Evolutionary conservation across 2,113 vertebrate genomes (phyloP).

Genomic region (Perca fluviatilis): DNA sequence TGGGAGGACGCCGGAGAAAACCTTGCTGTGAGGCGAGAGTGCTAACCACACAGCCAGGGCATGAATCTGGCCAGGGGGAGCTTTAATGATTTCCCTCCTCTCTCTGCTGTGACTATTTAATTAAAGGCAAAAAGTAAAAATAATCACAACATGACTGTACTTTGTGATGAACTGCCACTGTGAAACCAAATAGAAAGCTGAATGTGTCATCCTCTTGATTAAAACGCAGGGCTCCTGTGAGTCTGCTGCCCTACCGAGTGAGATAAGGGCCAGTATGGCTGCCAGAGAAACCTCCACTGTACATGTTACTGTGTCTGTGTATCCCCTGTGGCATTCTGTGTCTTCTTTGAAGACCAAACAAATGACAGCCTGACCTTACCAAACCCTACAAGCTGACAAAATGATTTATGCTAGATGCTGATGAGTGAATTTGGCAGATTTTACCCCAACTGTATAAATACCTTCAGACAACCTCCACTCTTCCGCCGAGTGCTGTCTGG

Average conservation of each 20-base stretch:
- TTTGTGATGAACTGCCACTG: conserved; percentile 36
- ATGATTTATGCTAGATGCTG: conserved; percentile 41
- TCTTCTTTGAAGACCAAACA: conserved; percentile 27
- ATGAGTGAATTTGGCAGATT: conserved; percentile 63
- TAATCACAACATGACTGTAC: conserved; percentile 38
- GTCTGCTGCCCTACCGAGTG: conserved; percentile 25
- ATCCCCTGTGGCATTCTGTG: conserved; percentile 40
- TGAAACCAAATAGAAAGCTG: conserved; percentile 10
- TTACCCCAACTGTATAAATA: conserved; percentile 50
- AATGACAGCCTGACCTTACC: conserved; percentile 58
- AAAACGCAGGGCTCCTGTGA: conserved; percentile 31
- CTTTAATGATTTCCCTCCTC: conserved; percentile 4
- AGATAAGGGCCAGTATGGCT: conserved; percentile 40
- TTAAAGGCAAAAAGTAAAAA: neutral
- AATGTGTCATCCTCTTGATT: conserved; percentile 47
- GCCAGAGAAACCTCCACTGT: conserved; percentile 38
- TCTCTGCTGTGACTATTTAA: conserved; percentile 22
- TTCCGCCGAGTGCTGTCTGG: neutral
- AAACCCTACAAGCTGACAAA: conserved; percentile 57
- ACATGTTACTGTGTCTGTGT: conserved; percentile 42
- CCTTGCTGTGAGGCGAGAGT: no score
- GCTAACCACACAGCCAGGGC: neutral
- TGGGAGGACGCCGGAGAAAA: no score
- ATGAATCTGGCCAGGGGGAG: neutral
- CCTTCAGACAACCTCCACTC: conserved; percentile 63